These are phyloP conservation scores for Polietes domitor DNA, from an alignment of 2,888 invertebrate genomes.

Conservation along the genomic window DNA sequence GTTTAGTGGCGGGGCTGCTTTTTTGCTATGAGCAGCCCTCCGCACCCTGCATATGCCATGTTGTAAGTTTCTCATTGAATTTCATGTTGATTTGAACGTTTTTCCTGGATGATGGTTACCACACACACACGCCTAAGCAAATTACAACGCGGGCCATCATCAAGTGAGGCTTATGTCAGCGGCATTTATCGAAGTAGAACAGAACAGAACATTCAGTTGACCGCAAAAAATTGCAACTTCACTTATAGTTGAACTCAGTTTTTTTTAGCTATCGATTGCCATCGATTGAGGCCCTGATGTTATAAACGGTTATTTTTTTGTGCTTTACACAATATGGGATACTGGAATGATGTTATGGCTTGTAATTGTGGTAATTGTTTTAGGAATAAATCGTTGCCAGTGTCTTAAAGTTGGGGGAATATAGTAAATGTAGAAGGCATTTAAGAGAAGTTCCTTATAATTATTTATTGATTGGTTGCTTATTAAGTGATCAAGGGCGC, in stretches of 20 bases:
- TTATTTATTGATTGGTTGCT: too few relatives aligned
- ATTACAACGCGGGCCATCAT: constrained; percentile 55
- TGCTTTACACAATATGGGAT: too few relatives aligned
- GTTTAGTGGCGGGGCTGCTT: constrained; percentile 24
- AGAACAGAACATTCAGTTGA: constrained; percentile 45
- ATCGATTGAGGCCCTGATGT: constrained; percentile 31
- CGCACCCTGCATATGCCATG: neutral
- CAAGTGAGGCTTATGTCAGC: constrained; percentile 19
- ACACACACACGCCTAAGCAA: constrained; percentile 57
- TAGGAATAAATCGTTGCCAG: neutral
- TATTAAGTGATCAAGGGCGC: too few relatives aligned
- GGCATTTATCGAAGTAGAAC: constrained; percentile 5
- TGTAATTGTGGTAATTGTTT: constrained; percentile 42
- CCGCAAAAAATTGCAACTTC: constrained; percentile 48
- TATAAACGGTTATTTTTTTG: constrained; percentile 6
- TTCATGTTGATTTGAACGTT: constrained; percentile 20
- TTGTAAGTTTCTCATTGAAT: constrained; percentile 46
- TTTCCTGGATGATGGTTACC: constrained; percentile 13
- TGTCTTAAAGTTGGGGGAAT: neutral
- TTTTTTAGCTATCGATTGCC: constrained; percentile 20
- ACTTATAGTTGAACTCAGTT: constrained; percentile 1
- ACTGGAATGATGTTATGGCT: neutral
- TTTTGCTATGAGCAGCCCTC: neutral
- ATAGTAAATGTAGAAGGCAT: too few relatives aligned
- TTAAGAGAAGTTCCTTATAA: too few relatives aligned